Base-by-base conservation (phyloP, 2,113 vertebrate genomes). In the Siniperca chuatsi region DNA sequence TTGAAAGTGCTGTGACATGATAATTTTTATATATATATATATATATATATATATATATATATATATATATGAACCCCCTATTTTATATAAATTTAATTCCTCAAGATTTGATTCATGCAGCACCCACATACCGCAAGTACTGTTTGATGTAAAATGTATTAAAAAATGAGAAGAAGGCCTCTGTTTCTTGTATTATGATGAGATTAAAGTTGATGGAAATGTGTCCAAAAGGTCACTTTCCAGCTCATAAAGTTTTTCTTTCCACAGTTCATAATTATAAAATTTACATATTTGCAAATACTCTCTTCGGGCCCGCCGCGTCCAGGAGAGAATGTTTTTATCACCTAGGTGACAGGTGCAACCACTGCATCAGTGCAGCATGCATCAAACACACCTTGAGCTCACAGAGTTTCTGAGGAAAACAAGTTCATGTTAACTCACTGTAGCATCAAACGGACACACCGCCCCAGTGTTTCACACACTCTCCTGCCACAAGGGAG, bases 391-490 rank as follows among this genome's bases (percentile, higher is more conserved):
- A 18, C 48, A 82, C 58, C 57, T 57, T 15, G 9, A 67, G 40
- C 15, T 54, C n/a, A 23, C 50, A 33, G 42, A 7, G 21, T 67
- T 84, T 66, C 16, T 40, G 25, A 69, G n/a, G 57, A 33, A 70
- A 88, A 57, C 54, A 75, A 21, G 55, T 70, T 72, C 18, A 78
- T 46, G n/a, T 84, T 68, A 73, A 75, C 65, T 78, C 33, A 29
- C 21, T 40, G 46, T 68, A 33, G 55, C 52, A 87, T 82, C 42
- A 89, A 90, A 83, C 33, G 8, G 2, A 66, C 70, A 72, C 33
- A 9, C 60, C n/a, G 8, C 4, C 1, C 0, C 0, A 0, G 5
- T 4, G 55, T 58, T 13, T 48, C 60, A 65, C 42, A 69, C 70
- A 68, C 66, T 58, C 71, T 57, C 25, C 44, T 79, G 52, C 54